phyloP scores from a whole-genome alignment of 2,797 vertebrate genomes.

The Nyctibius grandis region DNA sequence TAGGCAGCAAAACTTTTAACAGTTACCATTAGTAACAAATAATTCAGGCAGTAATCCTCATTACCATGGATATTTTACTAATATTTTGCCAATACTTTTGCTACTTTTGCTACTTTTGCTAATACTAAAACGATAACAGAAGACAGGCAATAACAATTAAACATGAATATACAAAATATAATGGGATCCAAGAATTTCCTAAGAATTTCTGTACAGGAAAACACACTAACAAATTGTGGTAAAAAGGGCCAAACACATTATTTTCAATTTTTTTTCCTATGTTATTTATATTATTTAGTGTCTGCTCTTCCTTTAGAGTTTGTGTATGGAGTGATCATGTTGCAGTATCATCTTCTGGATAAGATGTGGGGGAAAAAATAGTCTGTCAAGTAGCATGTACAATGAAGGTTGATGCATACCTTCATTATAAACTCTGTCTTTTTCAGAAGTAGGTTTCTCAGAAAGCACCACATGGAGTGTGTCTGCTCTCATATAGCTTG shows the following conservation, averaged over 20 bases:
- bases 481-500: not conserved
- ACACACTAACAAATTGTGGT: not conserved
- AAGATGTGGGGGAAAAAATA: not conserved
- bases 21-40: not conserved
- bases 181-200: not conserved
- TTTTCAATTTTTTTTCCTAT: not conserved
- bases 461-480: not conserved
- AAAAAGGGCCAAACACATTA: not conserved
- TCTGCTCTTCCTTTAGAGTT: not conserved
- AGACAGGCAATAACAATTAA: not conserved
- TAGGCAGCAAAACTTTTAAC: not conserved
- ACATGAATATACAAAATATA: not conserved
- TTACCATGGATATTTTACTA: not conserved
- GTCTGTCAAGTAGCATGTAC: not conserved
- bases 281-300: not conserved
- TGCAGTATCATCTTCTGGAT: not conserved
- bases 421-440: not conserved
- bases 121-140: too few species aligned
- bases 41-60: not conserved
- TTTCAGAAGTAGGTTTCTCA: not conserved
- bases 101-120: too few species aligned
- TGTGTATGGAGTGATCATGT: not conserved
- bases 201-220: not conserved
- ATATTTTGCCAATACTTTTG: not conserved
- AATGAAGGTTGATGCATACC: not conserved